phyloP scores from a whole-genome alignment of 2,113 vertebrate species.

The Lonchura striata region DNA sequence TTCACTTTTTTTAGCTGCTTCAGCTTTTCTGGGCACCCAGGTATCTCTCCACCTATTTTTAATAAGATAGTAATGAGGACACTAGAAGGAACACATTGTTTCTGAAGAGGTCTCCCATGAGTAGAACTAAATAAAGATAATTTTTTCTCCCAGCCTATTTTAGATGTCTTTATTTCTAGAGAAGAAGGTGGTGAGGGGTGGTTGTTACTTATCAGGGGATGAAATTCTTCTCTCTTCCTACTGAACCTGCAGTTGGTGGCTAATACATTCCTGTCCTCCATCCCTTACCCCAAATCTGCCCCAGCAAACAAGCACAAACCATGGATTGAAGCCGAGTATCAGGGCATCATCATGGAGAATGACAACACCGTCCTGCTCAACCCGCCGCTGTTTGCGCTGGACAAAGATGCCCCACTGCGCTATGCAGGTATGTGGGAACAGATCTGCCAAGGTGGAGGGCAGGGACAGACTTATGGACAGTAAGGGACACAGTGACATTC shows the following conservation, averaged over 20 bases:
- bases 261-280: slow-evolving; percentile 19
- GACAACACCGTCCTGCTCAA: slow-evolving; percentile 97
- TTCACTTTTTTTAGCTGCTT: not conserved
- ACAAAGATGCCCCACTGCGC: slow-evolving; percentile 94
- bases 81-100: not conserved
- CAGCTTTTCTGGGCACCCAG: not conserved
- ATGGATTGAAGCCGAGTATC: slow-evolving; percentile 98
- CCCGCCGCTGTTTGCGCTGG: slow-evolving; percentile 93
- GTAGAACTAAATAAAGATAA: not conserved
- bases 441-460: not conserved
- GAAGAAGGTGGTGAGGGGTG: not conserved
- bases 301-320: slow-evolving; percentile 99
- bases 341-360: slow-evolving; percentile 98
- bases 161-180: not conserved
- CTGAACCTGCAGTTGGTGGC: not conserved
- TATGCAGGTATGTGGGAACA: slow-evolving; percentile 84
- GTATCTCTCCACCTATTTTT: not conserved
- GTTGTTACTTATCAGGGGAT: not conserved
- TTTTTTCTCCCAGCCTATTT: not conserved
- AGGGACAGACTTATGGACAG: not conserved
- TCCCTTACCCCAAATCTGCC: not conserved
- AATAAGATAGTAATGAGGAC: not conserved
- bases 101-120: not conserved
- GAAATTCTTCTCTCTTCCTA: not conserved
- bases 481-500: not conserved